These are phyloP conservation scores for Ptilonorhynchus violaceus DNA, from an alignment of 2,113 vertebrate species.

Conservation along the genomic window DNA sequence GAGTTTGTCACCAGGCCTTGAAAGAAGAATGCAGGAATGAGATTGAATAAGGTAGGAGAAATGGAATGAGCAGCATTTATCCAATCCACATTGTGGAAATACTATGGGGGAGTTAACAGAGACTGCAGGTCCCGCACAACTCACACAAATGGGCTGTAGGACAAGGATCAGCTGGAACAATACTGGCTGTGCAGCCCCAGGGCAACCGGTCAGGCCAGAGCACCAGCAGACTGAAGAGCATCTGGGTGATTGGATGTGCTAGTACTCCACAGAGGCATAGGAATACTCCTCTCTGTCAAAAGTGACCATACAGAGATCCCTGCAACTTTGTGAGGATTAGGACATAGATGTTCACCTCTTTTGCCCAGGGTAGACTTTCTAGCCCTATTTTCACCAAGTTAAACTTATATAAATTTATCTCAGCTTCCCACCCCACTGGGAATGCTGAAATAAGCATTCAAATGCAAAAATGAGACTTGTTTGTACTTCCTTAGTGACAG, in stretches of 20 bases:
- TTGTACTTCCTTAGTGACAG: not conserved
- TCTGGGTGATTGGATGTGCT: not conserved
- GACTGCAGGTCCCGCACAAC: not conserved
- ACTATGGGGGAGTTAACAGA: not conserved
- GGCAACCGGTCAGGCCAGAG: not conserved
- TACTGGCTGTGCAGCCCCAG: not conserved
- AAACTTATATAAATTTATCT: not conserved
- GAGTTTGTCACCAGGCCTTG: not conserved
- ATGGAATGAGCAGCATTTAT: not conserved
- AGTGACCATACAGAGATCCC: not conserved
- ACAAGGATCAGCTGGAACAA: not conserved
- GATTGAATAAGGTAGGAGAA: not conserved
- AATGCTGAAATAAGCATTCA: not conserved
- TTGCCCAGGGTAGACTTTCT: not conserved
- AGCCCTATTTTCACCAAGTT: not conserved
- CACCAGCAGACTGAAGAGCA: rapidly evolving
- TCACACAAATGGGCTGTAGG: not conserved
- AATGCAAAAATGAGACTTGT: not conserved
- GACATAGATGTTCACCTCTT: not conserved
- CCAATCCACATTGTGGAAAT: not conserved
- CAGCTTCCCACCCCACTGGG: not conserved
- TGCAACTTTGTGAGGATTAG: not conserved
- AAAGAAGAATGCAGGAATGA: not conserved
- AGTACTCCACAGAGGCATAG: not conserved
- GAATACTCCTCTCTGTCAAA: not conserved